Base-by-base conservation (phyloP, 2,888 invertebrate genomes). In the Trissolcus japonicus region DNA sequence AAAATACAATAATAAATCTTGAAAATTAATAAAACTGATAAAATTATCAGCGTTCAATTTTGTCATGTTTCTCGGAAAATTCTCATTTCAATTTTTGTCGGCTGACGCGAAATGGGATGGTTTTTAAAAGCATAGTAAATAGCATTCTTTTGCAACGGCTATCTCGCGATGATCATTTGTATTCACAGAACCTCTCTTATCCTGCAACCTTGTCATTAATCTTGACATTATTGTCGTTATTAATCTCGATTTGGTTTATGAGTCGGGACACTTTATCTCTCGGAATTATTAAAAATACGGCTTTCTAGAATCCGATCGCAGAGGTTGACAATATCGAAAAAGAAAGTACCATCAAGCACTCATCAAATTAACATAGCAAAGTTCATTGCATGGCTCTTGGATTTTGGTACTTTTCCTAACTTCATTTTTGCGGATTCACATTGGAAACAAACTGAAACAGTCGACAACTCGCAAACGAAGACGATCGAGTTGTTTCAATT, bases 291-390 rank as follows among this genome's bases (percentile, higher is more conserved):
- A 56, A 41, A 48, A 72, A 65, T 54, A 65, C 48, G 57, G 65
- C 72, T 72, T 65, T 72, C 72, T 72, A 65, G 46, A 59, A 72
- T 71, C 57, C 63, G 62, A 63, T 72, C 54, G 16, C 46, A 14
- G 6, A 57, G 29, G 46, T 21, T 21, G 51, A 60, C 59, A 65
- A 72, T n/a, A n/a, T 72, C 54, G 41, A 54, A 65, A 72, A 72
- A 59, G 65, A 72, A 63, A 46, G 62, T 40, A 35, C 46, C 11
- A 35, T 11, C 9, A 11, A 35, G 1, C 35, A 35, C 1, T 35
- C 11, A 6, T 35, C 11, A 35, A 35, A 35, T 11, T 35, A 6
- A 7, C 6, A 35, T 11, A 35, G 1, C 35, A 35, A 35, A 11
- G 9, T 35, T 11, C 35, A 11, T 35, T 6, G 1, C 35, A 2